Evolutionary conservation across 2,888 invertebrate species (phyloP).

Genomic region (Acleris emargana): DNA sequence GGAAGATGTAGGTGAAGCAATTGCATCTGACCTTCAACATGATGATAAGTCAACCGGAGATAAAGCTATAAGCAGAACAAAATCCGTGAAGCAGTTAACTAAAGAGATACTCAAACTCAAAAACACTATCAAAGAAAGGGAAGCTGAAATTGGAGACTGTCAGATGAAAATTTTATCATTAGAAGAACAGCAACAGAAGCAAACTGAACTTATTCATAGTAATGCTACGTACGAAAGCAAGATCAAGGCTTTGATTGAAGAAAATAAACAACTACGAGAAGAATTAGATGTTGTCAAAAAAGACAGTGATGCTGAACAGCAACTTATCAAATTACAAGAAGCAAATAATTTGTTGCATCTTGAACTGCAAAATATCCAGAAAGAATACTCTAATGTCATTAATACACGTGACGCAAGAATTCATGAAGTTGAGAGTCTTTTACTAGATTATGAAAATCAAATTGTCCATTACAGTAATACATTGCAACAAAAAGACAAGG

Average conservation of each 20-base stretch:
- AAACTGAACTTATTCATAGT: slow-evolving; percentile 62
- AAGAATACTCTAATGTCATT: slow-evolving; percentile 65
- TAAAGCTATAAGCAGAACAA: slow-evolving; percentile 66
- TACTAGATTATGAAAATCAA: slow-evolving; percentile 79
- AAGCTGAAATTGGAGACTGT: slow-evolving; percentile 78
- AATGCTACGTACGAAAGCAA: slow-evolving; percentile 67
- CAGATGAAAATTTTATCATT: slow-evolving; percentile 80
- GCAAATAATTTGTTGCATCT: slow-evolving; percentile 60
- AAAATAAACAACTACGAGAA: slow-evolving; percentile 69
- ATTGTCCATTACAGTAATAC: slow-evolving; percentile 70
- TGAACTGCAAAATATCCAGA: slow-evolving; percentile 65
- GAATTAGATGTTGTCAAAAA: slow-evolving; percentile 60
- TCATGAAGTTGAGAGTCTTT: slow-evolving; percentile 75
- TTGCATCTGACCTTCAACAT: slow-evolving; percentile 58
- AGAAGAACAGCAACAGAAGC: slow-evolving; percentile 77
- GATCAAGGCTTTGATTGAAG: slow-evolving; percentile 67
- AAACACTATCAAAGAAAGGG: slow-evolving; percentile 78
- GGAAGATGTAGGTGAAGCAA: slow-evolving; percentile 61
- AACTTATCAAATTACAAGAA: slow-evolving; percentile 55
- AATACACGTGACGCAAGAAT: slow-evolving; percentile 72
- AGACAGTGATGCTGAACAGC: slow-evolving; percentile 59
- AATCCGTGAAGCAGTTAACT: slow-evolving; percentile 77
- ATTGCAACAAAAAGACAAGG: slow-evolving; percentile 76
- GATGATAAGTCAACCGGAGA: slow-evolving; percentile 69
- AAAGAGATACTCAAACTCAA: slow-evolving; percentile 81